A percentile compares a stretch with the other conserved stretches of the same genome.
phyloP scores from a whole-genome alignment of 2,113 vertebrate genomes.

The Albula glossodonta region DNA sequence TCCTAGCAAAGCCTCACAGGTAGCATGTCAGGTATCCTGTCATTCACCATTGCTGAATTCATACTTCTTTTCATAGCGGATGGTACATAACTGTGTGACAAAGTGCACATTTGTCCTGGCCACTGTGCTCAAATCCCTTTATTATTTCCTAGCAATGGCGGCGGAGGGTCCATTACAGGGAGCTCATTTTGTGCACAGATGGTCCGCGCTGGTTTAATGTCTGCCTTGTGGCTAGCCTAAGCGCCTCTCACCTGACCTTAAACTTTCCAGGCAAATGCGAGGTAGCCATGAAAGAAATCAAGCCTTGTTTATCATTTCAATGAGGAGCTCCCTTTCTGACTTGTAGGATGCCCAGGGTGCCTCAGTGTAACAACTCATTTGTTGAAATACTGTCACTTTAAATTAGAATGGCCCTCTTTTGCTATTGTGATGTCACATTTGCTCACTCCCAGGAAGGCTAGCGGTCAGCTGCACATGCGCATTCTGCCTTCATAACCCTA shows the following conservation, averaged over 20 bases:
- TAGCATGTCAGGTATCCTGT: background rate
- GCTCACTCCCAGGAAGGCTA: too few relatives aligned
- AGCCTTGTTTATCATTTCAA: constrained; percentile 78
- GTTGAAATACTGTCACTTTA: too few relatives aligned
- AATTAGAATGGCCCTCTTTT: too few relatives aligned
- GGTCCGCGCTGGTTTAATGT: constrained; percentile 68
- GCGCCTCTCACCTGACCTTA: constrained; percentile 67
- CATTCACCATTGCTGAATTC: background rate
- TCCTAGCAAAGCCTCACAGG: background rate
- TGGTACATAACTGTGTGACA: constrained; percentile 39
- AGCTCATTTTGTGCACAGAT: constrained; percentile 73
- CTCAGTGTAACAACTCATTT: too few relatives aligned
- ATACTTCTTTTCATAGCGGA: constrained; percentile 25
- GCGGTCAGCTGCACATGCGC: too few relatives aligned
- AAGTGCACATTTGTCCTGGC: constrained; percentile 57
- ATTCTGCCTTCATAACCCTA: too few relatives aligned
- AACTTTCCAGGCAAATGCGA: constrained; percentile 64
- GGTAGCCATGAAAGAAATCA: constrained; percentile 66
- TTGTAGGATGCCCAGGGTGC: constrained; percentile 20
- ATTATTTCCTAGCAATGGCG: constrained; percentile 55
- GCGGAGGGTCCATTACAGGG: constrained; percentile 62
- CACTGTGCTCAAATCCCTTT: constrained; percentile 49
- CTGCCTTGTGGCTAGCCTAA: constrained; percentile 72
- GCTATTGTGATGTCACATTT: too few relatives aligned
- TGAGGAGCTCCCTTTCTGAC: constrained; percentile 60